These are phyloP conservation scores for Poecile montanus DNA, from an alignment of 2,797 vertebrate species.

Conservation along the genomic window DNA sequence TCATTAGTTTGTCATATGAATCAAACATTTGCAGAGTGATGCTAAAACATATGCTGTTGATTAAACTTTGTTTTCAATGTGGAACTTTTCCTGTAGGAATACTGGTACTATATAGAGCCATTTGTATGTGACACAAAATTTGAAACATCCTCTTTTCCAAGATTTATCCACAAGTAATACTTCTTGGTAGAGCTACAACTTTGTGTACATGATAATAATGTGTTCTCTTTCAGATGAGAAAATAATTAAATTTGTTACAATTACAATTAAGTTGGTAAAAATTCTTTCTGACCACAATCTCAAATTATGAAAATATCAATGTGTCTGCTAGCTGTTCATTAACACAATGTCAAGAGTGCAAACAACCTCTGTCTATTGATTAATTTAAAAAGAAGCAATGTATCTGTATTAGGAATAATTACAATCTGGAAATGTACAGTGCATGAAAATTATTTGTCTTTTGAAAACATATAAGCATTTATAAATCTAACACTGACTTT, in stretches of 20 bases:
- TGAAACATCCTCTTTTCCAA: background rate
- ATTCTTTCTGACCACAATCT: background rate
- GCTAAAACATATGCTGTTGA: background rate
- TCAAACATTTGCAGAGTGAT: background rate
- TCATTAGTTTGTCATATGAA: background rate
- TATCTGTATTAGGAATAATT: background rate
- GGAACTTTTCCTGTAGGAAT: background rate
- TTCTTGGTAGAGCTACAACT: background rate
- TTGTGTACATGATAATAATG: background rate
- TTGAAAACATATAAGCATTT: background rate
- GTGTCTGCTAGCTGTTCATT: background rate
- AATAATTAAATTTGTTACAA: background rate
- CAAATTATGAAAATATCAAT: background rate
- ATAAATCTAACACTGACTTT: background rate
- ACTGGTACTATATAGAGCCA: background rate
- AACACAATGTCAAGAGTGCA: background rate
- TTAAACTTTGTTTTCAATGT: background rate
- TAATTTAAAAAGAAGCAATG: background rate
- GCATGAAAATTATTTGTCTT: background rate
- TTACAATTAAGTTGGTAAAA: background rate
- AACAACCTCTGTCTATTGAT: background rate
- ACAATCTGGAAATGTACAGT: background rate
- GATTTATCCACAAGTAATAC: background rate
- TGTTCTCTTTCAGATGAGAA: background rate
- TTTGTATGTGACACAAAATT: background rate